Conservation (phyloP, 2,797 vertebrate species). For the Sphenopsis melanotis region DNA sequence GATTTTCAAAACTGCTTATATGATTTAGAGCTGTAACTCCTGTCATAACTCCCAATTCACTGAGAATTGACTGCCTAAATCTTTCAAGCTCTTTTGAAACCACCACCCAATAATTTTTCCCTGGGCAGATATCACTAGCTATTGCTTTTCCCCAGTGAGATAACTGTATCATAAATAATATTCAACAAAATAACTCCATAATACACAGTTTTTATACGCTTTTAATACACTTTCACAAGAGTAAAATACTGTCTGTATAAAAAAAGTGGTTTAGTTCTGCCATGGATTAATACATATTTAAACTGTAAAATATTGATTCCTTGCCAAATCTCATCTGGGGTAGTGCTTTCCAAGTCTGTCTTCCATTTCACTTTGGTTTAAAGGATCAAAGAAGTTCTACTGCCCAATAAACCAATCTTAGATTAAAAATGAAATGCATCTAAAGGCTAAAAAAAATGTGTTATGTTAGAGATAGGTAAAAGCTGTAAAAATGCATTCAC, state of each 20-base stretch:
- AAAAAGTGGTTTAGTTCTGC: constrained; percentile 48
- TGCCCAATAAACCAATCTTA: not conserved
- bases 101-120: constrained; percentile 41
- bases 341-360: constrained; percentile 5
- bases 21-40: constrained; percentile 29
- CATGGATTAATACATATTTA: constrained; percentile 49
- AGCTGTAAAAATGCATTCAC: not conserved
- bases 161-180: constrained; percentile 49
- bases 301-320: constrained; percentile 40
- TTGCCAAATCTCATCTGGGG: constrained; percentile 39
- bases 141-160: constrained; percentile 8
- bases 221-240: not conserved
- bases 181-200: constrained; percentile 32
- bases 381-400: constrained; percentile 44
- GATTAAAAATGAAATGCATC: constrained; percentile 16
- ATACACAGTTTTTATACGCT: not conserved
- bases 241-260: constrained; percentile 30
- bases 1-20: constrained; percentile 15
- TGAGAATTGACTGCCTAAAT: constrained; percentile 39
- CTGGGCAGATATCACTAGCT: constrained; percentile 4
- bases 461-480: not conserved
- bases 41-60: constrained; percentile 16
- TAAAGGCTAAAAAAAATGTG: not conserved
- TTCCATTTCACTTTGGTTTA: constrained; percentile 44
- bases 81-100: constrained; percentile 39